Evolutionary conservation across 2,797 vertebrate genomes (phyloP).

Genomic region (Alauda arvensis): DNA sequence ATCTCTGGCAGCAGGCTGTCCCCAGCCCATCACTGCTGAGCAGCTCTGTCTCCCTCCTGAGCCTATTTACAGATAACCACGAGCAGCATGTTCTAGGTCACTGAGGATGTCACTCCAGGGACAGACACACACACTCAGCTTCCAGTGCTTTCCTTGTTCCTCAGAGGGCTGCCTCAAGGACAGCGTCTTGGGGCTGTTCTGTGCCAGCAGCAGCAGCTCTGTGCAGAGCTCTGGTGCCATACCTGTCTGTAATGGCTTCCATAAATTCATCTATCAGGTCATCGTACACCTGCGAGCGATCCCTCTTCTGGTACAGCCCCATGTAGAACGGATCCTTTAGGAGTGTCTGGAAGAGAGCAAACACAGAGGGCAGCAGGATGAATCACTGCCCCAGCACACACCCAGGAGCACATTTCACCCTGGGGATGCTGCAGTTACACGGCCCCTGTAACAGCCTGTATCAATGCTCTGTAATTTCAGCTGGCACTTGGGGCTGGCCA

Average conservation of each 20-base stretch:
- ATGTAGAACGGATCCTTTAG: constrained; percentile 93
- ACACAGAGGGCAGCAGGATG: not conserved
- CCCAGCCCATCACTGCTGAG: not conserved
- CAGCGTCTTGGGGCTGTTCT: fast-evolving
- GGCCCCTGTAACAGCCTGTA: not conserved
- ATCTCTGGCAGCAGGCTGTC: not conserved
- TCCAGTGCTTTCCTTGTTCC: fast-evolving
- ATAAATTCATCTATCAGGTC: constrained; percentile 97
- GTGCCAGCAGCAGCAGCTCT: not conserved
- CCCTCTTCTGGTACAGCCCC: constrained; percentile 93
- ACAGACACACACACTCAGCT: not conserved
- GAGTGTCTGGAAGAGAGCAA: constrained; percentile 73
- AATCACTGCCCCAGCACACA: fast-evolving
- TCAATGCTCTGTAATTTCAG: fast-evolving
- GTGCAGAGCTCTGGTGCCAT: not conserved
- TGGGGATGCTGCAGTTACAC: fast-evolving
- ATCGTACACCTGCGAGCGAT: constrained; percentile 89
- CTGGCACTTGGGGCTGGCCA: not conserved
- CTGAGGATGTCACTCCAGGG: not conserved
- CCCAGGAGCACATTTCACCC: not conserved
- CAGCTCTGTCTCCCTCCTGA: fast-evolving
- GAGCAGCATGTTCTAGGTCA: not conserved
- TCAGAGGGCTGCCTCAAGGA: not conserved
- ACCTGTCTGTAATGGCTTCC: constrained; percentile 93
- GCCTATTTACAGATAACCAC: fast-evolving